Percentiles rank a stretch among this genome's conserved stretches.
phyloP scores from a whole-genome alignment of 2,113 vertebrate species.

The Barbus barbus region DNA sequence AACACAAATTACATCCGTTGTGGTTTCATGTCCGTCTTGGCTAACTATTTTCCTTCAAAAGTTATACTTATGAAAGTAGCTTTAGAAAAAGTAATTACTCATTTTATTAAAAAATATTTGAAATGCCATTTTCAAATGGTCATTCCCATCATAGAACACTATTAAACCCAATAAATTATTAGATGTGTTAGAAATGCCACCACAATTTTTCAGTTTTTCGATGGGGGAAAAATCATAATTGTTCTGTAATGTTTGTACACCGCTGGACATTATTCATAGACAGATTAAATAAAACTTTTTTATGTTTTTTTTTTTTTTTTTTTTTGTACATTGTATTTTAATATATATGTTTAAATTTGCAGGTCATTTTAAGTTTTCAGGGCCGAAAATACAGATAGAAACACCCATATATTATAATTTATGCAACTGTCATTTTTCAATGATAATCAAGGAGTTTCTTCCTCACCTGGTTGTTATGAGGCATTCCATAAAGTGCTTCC shows the following conservation, averaged over 20 bases:
- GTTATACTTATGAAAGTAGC: background rate
- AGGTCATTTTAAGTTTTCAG: background rate
- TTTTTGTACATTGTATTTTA: too few species aligned
- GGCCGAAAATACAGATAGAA: background rate
- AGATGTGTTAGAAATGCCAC: too few species aligned
- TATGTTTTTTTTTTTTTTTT: background rate
- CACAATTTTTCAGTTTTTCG: too few species aligned
- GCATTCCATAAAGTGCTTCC: conserved; percentile 89
- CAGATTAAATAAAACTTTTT: background rate
- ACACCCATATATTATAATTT: background rate
- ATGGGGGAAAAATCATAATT: too few species aligned
- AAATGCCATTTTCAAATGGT: too few species aligned
- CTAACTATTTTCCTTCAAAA: background rate
- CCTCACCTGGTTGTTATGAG: conserved; percentile 89
- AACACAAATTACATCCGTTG: background rate
- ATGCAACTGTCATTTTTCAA: background rate
- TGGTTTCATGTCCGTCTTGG: background rate
- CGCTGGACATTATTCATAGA: background rate
- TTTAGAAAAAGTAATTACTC: too few species aligned
- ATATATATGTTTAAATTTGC: too few species aligned
- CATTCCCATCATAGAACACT: too few species aligned
- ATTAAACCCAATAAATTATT: too few species aligned
- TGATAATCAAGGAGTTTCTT: background rate
- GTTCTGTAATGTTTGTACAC: too few species aligned
- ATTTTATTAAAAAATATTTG: too few species aligned